These are phyloP conservation scores for Hippocampus barbouri DNA, from an alignment of 2,113 vertebrate genomes.

Conservation along the genomic window DNA sequence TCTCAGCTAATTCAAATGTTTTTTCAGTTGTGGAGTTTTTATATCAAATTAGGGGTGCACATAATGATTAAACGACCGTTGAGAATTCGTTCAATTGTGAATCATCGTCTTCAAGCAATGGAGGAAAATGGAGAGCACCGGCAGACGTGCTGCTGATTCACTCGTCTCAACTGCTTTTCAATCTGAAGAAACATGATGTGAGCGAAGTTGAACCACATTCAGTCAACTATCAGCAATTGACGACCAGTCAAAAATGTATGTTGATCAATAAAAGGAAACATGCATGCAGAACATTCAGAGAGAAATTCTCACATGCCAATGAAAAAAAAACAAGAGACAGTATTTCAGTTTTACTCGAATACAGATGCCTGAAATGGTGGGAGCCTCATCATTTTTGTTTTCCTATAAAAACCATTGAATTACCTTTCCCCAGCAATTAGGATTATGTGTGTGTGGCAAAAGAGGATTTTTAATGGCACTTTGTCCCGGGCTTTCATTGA, in stretches of 20 bases:
- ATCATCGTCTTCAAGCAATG: too few species aligned
- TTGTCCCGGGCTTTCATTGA: constrained; percentile 13
- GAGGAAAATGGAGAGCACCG: too few species aligned
- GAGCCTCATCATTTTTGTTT: not conserved
- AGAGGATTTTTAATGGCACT: constrained; percentile 3
- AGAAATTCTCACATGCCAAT: not conserved
- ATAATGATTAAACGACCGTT: too few species aligned
- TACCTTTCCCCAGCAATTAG: constrained; percentile 31
- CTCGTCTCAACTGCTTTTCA: not conserved
- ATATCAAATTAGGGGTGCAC: not conserved
- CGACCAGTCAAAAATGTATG: too few species aligned
- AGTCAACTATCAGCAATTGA: not conserved
- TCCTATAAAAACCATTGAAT: constrained; percentile 14
- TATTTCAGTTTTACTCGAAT: not conserved
- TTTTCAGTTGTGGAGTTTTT: not conserved
- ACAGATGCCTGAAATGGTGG: not conserved
- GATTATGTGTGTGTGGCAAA: constrained; percentile 16
- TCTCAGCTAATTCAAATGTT: not conserved
- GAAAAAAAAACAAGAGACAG: not conserved
- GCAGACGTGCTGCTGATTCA: too few species aligned
- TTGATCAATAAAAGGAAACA: too few species aligned
- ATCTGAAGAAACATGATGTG: not conserved
- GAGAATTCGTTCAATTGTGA: too few species aligned
- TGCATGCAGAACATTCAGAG: too few species aligned
- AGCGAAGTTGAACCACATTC: not conserved